phyloP scores from a whole-genome alignment of 2,113 vertebrate species.

The Chlamydotis undulata region DNA sequence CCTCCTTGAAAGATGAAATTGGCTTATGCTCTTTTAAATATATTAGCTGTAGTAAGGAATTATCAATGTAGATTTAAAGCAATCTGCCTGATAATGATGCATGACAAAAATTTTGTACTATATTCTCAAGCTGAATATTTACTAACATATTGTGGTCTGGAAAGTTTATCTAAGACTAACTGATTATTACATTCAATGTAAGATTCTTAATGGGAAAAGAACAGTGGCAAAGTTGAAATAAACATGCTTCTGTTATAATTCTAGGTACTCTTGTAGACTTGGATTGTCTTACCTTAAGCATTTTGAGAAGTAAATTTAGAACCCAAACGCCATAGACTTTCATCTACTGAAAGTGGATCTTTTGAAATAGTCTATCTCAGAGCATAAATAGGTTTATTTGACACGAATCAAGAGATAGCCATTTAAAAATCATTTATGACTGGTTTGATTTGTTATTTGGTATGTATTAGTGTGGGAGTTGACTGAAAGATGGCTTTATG shows the following conservation, averaged over 20 bases:
- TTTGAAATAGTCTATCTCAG: background rate
- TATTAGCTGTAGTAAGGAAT: background rate
- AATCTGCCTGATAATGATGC: background rate
- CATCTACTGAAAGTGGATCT: background rate
- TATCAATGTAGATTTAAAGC: background rate
- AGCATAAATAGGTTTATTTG: background rate
- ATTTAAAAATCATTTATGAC: background rate
- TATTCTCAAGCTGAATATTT: background rate
- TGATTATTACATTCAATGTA: background rate
- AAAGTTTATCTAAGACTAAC: background rate
- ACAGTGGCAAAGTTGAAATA: background rate
- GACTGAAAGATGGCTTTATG: background rate
- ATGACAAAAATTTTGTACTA: background rate
- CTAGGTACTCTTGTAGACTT: background rate
- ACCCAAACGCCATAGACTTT: background rate
- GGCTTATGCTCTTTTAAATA: background rate
- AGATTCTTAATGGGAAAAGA: background rate
- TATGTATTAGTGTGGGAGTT: background rate
- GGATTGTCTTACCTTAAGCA: background rate
- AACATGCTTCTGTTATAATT: background rate
- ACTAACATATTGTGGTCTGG: background rate
- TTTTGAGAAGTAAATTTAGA: background rate
- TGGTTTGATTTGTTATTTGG: background rate
- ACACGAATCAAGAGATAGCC: background rate
- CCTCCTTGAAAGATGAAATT: background rate